Evolutionary conservation across 2,113 vertebrate species (phyloP), one percentile per base, ranked within the genome.

Genomic region (Saguinus imperator): DNA sequence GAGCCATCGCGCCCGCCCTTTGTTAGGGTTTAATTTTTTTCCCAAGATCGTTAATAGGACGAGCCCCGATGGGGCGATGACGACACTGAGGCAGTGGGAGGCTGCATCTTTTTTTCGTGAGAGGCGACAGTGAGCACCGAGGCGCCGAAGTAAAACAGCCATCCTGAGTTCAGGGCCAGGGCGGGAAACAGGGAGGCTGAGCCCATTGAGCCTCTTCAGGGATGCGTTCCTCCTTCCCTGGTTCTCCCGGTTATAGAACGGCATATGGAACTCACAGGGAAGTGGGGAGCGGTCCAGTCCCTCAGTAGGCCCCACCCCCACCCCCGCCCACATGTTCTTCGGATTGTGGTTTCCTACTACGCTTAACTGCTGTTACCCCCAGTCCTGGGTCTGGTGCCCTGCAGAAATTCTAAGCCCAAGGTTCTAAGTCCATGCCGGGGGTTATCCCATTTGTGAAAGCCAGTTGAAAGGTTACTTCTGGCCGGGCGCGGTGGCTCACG

Each of bases 261-360:
- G 18, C 23, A 8, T 61, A 50, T 8, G 35, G 20, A 58, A 37
- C 9, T 9, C 4, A 2, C 16, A 18, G 3, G 35, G 6, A 70
- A 35, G 52, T 48, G 55, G 23, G 37, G n/a, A 18, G 17, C n/a
- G 21, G 50, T 3, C 5, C 16, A 2, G 25, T 37, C 35, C 48
- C 40, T 50, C 37, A 50, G n/a, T 16, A 27, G 20, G 11, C 1
- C 4, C 20, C 4, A 0, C 16, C 1, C 6, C 25, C 2, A 0
- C 21, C 2, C 21, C 25, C 82, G 8, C 29, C 50, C 14, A 4
- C 40, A 29, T 58, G 66, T 23, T 27, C 6, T 45, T 37, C 66
- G 58, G 6, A 10, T 45, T 27, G n/a, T 79, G 21, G 29, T 45
- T 35, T 37, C 17, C n/a, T 6, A 14, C 23, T 16, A 50, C 37